These are phyloP conservation scores for Caenorhabditis macrosperma DNA, from an alignment of 2,888 invertebrate species.

Conservation along the genomic window DNA sequence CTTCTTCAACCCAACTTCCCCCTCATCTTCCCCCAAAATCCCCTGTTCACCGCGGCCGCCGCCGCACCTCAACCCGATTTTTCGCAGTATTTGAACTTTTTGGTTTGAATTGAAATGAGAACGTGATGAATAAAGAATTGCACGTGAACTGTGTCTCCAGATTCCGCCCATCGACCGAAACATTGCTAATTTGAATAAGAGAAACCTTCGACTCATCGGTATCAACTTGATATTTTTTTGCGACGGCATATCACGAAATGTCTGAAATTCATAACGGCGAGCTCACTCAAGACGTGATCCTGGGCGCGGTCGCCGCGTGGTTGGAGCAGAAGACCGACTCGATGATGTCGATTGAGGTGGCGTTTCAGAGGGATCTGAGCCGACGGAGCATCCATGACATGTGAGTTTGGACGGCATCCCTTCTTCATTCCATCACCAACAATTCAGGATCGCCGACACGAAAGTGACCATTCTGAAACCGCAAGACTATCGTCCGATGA, in stretches of 20 bases:
- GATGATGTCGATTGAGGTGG: conserved; percentile 32
- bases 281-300: conserved; percentile 50
- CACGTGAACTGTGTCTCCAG: too few species aligned
- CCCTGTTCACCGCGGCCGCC: background rate
- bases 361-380: conserved; percentile 22
- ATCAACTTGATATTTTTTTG: background rate
- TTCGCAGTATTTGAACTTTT: conserved; percentile 34
- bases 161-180: background rate
- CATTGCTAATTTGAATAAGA: background rate
- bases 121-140: too few species aligned
- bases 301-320: conserved; percentile 47
- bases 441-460: conserved; percentile 24
- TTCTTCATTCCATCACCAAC: background rate
- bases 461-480: conserved; percentile 40
- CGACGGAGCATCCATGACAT: conserved; percentile 19
- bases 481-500: conserved; percentile 36
- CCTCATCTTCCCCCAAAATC: conserved; percentile 23
- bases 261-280: conserved; percentile 57
- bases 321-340: conserved; percentile 47
- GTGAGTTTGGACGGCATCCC: conserved; percentile 5
- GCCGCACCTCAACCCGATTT: conserved; percentile 18
- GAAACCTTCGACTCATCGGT: background rate
- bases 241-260: conserved; percentile 23
- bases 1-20: conserved; percentile 18
- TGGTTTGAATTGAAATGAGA: conserved; percentile 18